Conservation (phyloP, 2,113 vertebrate species). For the Lagopus muta region DNA sequence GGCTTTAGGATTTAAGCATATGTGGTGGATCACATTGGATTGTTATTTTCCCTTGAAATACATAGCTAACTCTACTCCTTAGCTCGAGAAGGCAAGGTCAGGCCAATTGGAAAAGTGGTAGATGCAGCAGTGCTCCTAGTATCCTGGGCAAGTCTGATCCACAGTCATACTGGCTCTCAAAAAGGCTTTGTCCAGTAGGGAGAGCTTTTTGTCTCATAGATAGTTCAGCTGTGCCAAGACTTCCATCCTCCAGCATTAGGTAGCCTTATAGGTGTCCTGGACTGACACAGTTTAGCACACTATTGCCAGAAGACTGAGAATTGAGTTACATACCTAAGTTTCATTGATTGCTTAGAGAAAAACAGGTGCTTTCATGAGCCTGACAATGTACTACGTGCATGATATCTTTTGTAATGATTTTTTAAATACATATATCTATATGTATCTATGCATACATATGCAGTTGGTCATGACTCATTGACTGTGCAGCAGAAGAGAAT, state of each 20-base stretch:
- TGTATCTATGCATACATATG: background rate
- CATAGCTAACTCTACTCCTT: background rate
- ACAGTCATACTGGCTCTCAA: background rate
- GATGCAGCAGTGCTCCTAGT: background rate
- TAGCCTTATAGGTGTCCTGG: background rate
- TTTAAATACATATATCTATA: background rate
- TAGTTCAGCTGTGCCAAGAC: background rate
- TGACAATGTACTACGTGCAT: fast-evolving
- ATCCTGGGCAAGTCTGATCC: background rate
- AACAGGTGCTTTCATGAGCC: background rate
- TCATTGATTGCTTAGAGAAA: background rate
- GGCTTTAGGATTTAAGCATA: background rate
- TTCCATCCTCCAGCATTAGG: background rate
- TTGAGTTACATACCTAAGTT: background rate
- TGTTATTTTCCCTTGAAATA: background rate
- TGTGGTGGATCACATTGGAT: background rate
- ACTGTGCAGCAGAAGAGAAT: conserved; percentile 36
- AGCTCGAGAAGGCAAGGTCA: background rate
- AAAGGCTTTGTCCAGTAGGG: background rate
- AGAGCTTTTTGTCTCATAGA: background rate
- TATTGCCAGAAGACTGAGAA: background rate
- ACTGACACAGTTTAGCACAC: background rate
- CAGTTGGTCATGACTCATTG: conserved; percentile 43
- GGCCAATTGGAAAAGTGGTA: background rate
- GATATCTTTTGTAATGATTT: background rate